phyloP scores from a whole-genome alignment of 2,113 vertebrate species.

The Loxodonta africana region DNA sequence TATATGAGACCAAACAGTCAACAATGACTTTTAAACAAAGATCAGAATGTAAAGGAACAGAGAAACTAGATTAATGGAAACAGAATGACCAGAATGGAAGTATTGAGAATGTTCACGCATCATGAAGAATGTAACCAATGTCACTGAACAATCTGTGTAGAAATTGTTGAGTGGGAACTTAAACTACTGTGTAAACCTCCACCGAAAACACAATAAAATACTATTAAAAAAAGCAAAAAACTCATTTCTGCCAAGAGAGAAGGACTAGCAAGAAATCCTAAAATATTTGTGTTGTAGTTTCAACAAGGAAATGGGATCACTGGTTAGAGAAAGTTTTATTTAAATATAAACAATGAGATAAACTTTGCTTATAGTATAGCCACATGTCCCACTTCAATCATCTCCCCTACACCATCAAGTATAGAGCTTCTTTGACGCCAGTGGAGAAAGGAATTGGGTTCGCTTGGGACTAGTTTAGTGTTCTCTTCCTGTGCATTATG shows the following conservation, averaged over 20 bases:
- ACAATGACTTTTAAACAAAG: no score
- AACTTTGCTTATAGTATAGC: not conserved
- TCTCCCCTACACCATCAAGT: conserved; percentile 17
- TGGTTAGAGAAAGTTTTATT: not conserved
- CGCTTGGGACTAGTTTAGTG: not conserved
- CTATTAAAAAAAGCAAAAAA: no score
- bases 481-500: not conserved
- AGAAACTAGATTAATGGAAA: no score
- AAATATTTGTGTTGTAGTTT: not conserved
- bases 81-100: no score
- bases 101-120: no score
- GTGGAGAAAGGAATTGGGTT: not conserved
- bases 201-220: no score
- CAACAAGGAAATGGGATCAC: not conserved
- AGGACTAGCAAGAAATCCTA: not conserved
- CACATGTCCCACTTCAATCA: not conserved
- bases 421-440: conserved; percentile 20
- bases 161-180: no score
- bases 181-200: no score
- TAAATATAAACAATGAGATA: not conserved
- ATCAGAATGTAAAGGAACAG: no score
- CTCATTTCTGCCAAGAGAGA: not conserved
- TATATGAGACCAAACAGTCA: no score
- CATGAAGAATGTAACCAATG: no score
- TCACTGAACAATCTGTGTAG: no score